phyloP scores from a whole-genome alignment of 2,888 invertebrate species.

The Eudasyphora cyanicolor region DNA sequence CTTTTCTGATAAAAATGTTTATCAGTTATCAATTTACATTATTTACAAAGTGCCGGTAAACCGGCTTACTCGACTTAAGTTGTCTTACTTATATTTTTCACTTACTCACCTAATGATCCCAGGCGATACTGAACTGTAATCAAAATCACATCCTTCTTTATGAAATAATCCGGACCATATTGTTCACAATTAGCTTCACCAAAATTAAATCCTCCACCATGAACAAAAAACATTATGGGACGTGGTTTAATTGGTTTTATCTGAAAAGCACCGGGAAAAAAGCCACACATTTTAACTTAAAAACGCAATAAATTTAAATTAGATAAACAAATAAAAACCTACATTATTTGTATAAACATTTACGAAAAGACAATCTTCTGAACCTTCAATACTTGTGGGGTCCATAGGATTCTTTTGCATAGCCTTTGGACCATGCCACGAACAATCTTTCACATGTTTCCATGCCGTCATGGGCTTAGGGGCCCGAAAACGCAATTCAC shows the following conservation, averaged over 20 bases:
- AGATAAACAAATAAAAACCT: slow-evolving; percentile 22
- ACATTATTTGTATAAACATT: slow-evolving; percentile 76
- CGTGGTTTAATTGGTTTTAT: slow-evolving; percentile 67
- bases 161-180: slow-evolving; percentile 78
- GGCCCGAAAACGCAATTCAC: slow-evolving; percentile 74
- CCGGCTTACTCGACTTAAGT: no score
- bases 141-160: slow-evolving; percentile 78
- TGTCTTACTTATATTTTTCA: no score
- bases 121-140: slow-evolving; percentile 79
- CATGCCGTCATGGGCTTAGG: slow-evolving; percentile 78
- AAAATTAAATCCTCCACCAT: slow-evolving; percentile 78
- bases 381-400: slow-evolving; percentile 71
- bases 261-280: no score
- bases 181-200: slow-evolving; percentile 74
- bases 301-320: not conserved
- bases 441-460: slow-evolving; percentile 77
- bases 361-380: slow-evolving; percentile 80
- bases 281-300: no score
- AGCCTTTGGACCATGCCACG: slow-evolving; percentile 61
- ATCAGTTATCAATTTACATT: no score
- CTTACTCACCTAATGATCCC: slow-evolving; percentile 75
- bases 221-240: slow-evolving; percentile 79
- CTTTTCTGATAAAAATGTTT: no score
- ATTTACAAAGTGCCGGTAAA: no score
- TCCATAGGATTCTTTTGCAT: slow-evolving; percentile 43